Conservation (phyloP, 2,797 vertebrate genomes). For the Neosilurus hyrtlii region DNA sequence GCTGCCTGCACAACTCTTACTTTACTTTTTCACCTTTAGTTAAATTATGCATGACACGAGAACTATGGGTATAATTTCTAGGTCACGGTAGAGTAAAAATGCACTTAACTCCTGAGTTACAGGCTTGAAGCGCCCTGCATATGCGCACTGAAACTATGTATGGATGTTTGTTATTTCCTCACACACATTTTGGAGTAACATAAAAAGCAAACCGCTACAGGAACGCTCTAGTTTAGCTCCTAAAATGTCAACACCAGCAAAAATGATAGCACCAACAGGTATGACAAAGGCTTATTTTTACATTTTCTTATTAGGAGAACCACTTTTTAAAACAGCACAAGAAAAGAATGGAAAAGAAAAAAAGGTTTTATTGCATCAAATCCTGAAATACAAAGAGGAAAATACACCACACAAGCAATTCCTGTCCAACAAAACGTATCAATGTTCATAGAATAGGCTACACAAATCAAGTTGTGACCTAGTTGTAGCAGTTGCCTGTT, state of each 20-base stretch:
- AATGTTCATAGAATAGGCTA: background rate
- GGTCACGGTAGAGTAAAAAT: slow-evolving; percentile 38
- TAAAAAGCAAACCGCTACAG: slow-evolving; percentile 14
- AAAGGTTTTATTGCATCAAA: slow-evolving; percentile 20
- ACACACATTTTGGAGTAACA: slow-evolving; percentile 19
- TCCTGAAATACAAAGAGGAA: background rate
- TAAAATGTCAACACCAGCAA: background rate
- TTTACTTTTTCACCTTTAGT: slow-evolving; percentile 33
- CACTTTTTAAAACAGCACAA: background rate
- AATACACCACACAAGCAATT: background rate
- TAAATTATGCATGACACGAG: slow-evolving; percentile 48
- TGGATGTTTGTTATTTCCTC: slow-evolving; percentile 9
- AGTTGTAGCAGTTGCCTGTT: slow-evolving; percentile 30
- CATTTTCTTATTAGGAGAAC: background rate
- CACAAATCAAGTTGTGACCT: slow-evolving; percentile 21
- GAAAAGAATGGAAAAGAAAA: background rate
- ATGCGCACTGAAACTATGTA: background rate
- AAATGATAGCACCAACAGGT: background rate
- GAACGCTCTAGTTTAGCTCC: background rate
- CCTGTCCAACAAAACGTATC: slow-evolving; percentile 18
- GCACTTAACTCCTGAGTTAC: slow-evolving; percentile 27
- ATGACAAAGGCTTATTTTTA: background rate
- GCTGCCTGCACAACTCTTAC: slow-evolving; percentile 23
- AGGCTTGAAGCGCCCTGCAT: slow-evolving; percentile 16
- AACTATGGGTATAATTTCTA: slow-evolving; percentile 42